These are phyloP conservation scores for Cyrtonyx montezumae DNA, from an alignment of 2,113 vertebrate species.

Conservation along the genomic window DNA sequence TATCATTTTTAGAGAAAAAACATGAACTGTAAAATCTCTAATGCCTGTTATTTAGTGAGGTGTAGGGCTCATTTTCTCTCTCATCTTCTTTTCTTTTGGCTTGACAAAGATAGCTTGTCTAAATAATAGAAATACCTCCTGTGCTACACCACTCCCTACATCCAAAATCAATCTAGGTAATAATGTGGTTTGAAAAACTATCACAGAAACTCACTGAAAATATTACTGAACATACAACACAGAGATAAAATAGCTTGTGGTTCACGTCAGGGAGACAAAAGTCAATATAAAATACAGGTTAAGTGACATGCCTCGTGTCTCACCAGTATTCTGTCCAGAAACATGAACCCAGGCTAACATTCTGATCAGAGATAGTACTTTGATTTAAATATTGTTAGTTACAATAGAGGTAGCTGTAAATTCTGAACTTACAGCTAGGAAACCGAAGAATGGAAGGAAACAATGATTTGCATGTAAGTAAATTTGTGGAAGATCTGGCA, in stretches of 20 bases:
- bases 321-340: background rate
- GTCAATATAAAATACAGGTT: conserved; percentile 19
- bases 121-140: conserved; percentile 19
- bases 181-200: conserved; percentile 43
- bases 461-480: background rate
- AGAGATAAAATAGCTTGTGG: background rate
- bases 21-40: conserved; percentile 27
- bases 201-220: conserved; percentile 24
- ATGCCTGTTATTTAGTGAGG: conserved; percentile 41
- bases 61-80: conserved; percentile 13
- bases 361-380: background rate
- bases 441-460: background rate
- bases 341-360: background rate
- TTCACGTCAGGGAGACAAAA: conserved; percentile 15
- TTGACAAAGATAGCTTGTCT: conserved; percentile 26
- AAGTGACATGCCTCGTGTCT: background rate
- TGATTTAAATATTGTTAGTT: background rate
- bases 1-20: conserved; percentile 11
- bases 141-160: background rate
- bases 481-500: background rate
- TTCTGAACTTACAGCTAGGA: background rate
- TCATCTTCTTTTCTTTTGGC: conserved; percentile 7
- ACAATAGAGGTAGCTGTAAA: background rate
- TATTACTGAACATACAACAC: background rate
- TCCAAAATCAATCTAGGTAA: conserved; percentile 27